These are phyloP conservation scores for Geococcyx californianus DNA, from an alignment of 2,113 vertebrate genomes.

Conservation along the genomic window DNA sequence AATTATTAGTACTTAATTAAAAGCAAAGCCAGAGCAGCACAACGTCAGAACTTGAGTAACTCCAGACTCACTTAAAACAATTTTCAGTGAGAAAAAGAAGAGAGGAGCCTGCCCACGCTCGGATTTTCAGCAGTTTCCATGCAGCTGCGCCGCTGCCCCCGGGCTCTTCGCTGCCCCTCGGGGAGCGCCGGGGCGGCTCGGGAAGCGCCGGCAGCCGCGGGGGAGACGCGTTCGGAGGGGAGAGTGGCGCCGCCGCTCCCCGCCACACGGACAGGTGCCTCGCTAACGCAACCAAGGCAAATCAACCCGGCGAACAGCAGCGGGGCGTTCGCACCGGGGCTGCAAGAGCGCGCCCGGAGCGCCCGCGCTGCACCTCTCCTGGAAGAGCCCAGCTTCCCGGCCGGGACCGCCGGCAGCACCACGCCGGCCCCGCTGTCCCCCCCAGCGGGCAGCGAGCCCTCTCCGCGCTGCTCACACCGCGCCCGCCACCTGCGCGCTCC, in stretches of 20 bases:
- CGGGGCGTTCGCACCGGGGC: background rate
- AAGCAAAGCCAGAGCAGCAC: background rate
- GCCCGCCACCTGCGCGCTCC: background rate
- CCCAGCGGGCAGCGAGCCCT: background rate
- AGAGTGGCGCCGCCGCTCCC: background rate
- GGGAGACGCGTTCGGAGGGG: accelerated
- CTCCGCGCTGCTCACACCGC: too few relatives aligned
- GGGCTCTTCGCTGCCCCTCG: background rate
- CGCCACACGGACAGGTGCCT: background rate
- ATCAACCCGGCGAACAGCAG: background rate
- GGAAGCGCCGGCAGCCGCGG: background rate
- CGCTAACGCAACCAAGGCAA: background rate
- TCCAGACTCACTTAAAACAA: background rate
- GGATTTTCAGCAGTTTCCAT: too few relatives aligned
- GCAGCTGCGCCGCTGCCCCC: background rate
- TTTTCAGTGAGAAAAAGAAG: accelerated
- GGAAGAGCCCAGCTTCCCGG: background rate
- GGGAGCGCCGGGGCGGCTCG: too few relatives aligned
- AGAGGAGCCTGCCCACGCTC: too few relatives aligned
- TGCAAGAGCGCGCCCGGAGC: background rate
- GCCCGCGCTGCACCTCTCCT: background rate
- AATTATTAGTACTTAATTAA: background rate
- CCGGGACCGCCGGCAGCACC: background rate
- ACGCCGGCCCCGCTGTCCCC: background rate
- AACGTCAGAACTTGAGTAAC: background rate